A percentile compares a stretch with the other conserved stretches of the same genome.
phyloP scores from a whole-genome alignment of 1,140 invertebrate species.

The Papilio machaon region DNA sequence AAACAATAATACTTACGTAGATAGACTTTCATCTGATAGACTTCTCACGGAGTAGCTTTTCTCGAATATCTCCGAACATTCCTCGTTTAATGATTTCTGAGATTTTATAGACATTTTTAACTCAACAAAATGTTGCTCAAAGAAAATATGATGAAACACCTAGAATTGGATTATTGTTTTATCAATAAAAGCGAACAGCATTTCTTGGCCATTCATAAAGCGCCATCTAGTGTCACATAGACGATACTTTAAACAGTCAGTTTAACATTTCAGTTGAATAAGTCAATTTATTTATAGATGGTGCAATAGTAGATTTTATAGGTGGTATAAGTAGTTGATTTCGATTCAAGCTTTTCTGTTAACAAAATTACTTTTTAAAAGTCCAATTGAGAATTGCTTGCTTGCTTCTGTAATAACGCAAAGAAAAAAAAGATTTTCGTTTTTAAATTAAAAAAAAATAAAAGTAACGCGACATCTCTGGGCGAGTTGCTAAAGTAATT shows the following conservation, averaged over 20 bases:
- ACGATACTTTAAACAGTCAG: background rate
- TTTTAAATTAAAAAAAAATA: too few relatives aligned
- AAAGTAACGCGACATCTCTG: background rate
- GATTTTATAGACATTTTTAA: conserved; percentile 72
- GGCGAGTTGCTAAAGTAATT: background rate
- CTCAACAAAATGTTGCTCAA: background rate
- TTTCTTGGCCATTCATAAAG: background rate
- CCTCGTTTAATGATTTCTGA: conserved; percentile 69
- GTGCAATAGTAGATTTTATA: background rate
- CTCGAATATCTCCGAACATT: conserved; percentile 70
- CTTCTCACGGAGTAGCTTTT: conserved; percentile 69
- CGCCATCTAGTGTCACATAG: conserved; percentile 15
- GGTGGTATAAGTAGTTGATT: background rate
- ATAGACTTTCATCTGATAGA: conserved; percentile 65
- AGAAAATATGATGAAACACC: background rate
- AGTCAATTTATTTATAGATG: background rate
- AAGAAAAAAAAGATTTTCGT: too few relatives aligned
- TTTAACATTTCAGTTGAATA: background rate
- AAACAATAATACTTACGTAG: conserved; percentile 50
- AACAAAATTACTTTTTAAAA: background rate
- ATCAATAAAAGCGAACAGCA: conserved; percentile 40
- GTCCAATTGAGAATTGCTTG: background rate
- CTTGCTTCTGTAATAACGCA: background rate
- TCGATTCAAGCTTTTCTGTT: background rate
- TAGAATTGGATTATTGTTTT: conserved; percentile 42